phyloP scores from a whole-genome alignment of 2,113 vertebrate genomes.

The Pterophyllum scalare region DNA sequence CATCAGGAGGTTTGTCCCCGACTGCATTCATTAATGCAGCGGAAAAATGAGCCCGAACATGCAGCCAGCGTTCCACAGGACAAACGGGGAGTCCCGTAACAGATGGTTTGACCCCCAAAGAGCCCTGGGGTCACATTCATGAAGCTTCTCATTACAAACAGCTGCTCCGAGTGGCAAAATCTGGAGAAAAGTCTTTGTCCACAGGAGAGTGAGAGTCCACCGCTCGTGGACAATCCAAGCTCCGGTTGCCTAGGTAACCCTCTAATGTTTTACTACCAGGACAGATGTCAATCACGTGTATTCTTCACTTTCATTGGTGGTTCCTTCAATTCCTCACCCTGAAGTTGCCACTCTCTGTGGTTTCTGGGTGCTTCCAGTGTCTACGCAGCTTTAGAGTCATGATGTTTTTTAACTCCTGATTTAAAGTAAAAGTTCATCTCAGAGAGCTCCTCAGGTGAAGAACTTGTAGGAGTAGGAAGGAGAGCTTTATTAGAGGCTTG shows the following conservation, averaged over 20 bases:
- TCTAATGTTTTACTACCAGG: background rate
- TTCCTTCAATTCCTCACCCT: background rate
- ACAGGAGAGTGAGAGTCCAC: background rate
- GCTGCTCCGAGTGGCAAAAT: background rate
- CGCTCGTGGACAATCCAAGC: background rate
- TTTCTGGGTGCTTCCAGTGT: background rate
- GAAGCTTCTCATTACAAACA: background rate
- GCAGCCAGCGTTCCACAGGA: background rate
- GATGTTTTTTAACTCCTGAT: fast-evolving
- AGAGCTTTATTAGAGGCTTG: background rate
- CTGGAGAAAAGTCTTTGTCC: background rate
- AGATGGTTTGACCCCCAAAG: background rate
- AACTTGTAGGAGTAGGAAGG: fast-evolving
- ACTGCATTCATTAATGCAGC: background rate
- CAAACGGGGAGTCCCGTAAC: background rate
- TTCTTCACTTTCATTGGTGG: background rate
- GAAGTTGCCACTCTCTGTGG: background rate
- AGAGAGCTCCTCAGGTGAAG: background rate
- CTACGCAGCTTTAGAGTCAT: background rate
- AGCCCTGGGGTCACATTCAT: background rate
- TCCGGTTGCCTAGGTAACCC: background rate
- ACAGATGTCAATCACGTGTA: background rate
- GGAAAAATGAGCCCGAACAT: background rate
- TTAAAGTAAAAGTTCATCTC: too few relatives aligned
- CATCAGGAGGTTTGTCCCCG: background rate